Conservation (phyloP, 2,797 vertebrate genomes). For the Mus caroli region DNA sequence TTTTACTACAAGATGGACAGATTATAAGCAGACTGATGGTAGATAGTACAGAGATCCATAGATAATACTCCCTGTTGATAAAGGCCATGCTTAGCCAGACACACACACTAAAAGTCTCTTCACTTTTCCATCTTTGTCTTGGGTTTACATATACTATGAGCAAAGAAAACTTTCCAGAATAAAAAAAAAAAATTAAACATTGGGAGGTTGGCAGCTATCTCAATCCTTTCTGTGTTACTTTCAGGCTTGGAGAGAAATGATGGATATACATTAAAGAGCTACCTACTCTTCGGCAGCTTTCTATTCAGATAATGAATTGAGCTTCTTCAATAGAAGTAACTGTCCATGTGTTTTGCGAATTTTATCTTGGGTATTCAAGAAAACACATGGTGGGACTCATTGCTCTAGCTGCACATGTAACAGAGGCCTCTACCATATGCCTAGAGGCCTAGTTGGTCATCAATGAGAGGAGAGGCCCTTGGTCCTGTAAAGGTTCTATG, state of each 20-base stretch:
- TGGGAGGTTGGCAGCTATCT: not conserved
- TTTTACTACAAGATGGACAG: not conserved
- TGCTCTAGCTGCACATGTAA: too few relatives aligned
- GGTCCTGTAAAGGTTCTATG: too few relatives aligned
- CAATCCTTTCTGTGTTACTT: not conserved
- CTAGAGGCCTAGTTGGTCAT: too few relatives aligned
- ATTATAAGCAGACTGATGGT: not conserved
- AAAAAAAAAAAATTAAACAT: not conserved
- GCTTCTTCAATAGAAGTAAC: not conserved
- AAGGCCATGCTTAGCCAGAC: not conserved
- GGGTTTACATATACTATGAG: not conserved
- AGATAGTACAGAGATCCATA: not conserved
- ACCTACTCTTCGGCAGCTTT: not conserved
- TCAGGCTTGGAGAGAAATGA: not conserved
- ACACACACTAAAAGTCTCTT: not conserved
- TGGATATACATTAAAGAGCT: not conserved
- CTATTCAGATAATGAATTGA: not conserved
- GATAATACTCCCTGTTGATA: not conserved
- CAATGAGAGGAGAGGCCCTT: too few relatives aligned
- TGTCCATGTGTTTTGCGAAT: too few relatives aligned
- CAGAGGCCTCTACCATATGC: too few relatives aligned
- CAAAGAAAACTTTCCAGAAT: conserved; percentile 46
- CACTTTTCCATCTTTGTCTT: not conserved
- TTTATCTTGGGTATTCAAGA: too few relatives aligned
- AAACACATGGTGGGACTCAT: too few relatives aligned